Conservation (phyloP, 2,113 vertebrate genomes). For the Myrmecophaga tridactyla region DNA sequence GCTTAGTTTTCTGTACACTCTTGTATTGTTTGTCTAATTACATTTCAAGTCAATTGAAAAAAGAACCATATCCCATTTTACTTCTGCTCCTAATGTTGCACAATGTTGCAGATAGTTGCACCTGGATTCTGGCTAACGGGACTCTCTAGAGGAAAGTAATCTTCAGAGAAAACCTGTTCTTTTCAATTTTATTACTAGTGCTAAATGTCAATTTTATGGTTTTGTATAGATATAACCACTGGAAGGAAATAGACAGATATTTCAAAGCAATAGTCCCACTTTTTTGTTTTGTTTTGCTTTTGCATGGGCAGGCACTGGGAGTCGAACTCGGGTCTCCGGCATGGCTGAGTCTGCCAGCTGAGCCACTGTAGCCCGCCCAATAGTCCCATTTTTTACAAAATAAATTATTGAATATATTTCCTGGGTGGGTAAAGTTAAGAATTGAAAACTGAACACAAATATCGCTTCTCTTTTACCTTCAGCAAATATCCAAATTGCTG, state of each 20-base stretch:
- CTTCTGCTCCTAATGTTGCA: not conserved
- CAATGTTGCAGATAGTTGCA: not conserved
- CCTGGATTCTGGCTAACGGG: not conserved
- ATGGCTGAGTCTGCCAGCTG: too few species aligned
- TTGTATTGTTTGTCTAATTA: not conserved
- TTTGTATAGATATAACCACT: constrained; percentile 29
- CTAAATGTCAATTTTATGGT: not conserved
- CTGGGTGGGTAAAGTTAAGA: not conserved
- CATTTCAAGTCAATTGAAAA: constrained; percentile 21
- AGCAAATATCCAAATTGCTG: not conserved
- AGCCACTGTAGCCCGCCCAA: too few species aligned
- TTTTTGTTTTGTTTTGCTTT: too few species aligned
- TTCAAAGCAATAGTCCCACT: not conserved
- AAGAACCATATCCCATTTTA: constrained; percentile 3
- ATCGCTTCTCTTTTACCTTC: not conserved
- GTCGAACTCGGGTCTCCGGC: too few species aligned
- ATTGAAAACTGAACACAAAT: not conserved
- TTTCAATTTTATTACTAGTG: not conserved
- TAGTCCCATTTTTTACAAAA: too few species aligned
- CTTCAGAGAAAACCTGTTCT: not conserved
- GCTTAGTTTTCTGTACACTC: not conserved
- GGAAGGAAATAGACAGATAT: not conserved
- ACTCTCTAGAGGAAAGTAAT: not conserved
- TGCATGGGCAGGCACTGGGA: too few species aligned
- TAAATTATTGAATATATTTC: not conserved